A percentile compares a stretch with the other conserved stretches of the same genome.
Evolutionary conservation across 1,140 invertebrate species (phyloP).

Genomic region (Meteorus sp.): DNA sequence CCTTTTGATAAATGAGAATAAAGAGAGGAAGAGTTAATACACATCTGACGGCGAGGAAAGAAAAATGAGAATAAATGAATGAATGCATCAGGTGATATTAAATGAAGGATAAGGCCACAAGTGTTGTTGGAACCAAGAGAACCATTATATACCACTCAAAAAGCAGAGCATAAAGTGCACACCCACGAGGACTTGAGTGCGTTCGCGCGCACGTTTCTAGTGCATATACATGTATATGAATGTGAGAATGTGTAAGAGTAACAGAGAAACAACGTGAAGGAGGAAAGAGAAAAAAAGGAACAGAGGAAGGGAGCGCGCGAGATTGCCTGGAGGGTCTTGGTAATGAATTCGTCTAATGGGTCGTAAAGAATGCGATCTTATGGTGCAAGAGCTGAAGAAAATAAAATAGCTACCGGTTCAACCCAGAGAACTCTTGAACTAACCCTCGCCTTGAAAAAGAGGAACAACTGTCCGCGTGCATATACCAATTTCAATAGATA

Average conservation of each 20-base stretch:
- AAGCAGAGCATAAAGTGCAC: slow-evolving; percentile 31
- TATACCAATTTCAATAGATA: slow-evolving; percentile 30
- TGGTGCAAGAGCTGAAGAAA: slow-evolving; percentile 56
- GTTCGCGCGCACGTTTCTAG: too few species aligned
- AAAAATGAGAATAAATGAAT: background rate
- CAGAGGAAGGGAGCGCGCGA: slow-evolving; percentile 42
- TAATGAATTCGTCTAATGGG: slow-evolving; percentile 62
- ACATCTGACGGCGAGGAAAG: slow-evolving; percentile 3
- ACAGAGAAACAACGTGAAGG: too few species aligned
- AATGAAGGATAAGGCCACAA: background rate
- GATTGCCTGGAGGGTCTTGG: slow-evolving; percentile 48
- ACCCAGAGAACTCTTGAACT: slow-evolving; percentile 49
- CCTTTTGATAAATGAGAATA: slow-evolving; percentile 12
- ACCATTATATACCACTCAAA: background rate
- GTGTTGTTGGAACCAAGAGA: slow-evolving; percentile 3
- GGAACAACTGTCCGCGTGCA: background rate
- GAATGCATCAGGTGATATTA: background rate
- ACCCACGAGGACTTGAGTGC: slow-evolving; percentile 28
- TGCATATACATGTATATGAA: too few species aligned
- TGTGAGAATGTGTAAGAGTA: too few species aligned
- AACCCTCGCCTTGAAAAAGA: slow-evolving; percentile 45
- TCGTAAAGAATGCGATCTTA: slow-evolving; percentile 61
- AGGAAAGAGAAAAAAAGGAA: too few species aligned
- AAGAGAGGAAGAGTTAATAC: slow-evolving; percentile 1
- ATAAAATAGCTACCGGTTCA: slow-evolving; percentile 58